phyloP scores from a whole-genome alignment of 1,140 invertebrate genomes.

The Holcopasites calliopsidis region DNA sequence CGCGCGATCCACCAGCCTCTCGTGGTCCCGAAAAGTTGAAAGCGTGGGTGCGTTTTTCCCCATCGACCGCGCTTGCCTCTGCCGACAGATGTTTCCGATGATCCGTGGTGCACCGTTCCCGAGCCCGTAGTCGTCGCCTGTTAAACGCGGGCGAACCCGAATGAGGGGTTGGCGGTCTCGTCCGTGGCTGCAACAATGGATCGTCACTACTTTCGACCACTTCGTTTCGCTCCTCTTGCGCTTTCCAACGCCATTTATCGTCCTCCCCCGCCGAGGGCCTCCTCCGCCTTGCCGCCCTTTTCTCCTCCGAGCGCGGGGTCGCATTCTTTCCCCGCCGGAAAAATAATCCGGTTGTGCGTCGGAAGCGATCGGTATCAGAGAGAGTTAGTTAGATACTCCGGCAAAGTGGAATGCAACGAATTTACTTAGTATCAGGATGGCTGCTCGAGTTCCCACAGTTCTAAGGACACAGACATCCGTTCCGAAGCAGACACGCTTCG shows the following conservation, averaged over 20 bases:
- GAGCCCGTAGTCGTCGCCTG: neutral
- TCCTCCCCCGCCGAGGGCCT: conserved; percentile 19
- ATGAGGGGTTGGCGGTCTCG: conserved; percentile 15
- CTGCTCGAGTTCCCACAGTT: neutral
- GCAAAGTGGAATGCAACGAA: neutral
- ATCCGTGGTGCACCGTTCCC: neutral
- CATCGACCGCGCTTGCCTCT: conserved; percentile 17
- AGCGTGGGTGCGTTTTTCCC: conserved; percentile 62
- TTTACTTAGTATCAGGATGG: neutral
- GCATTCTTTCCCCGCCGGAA: neutral
- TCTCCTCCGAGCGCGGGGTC: neutral
- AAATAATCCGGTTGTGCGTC: no score
- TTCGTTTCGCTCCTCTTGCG: neutral
- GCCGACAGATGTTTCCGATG: conserved; percentile 59
- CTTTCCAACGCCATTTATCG: conserved; percentile 35
- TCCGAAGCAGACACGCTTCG: neutral
- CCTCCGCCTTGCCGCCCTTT: neutral
- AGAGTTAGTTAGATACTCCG: no score
- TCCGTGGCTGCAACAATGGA: conserved; percentile 44
- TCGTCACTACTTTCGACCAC: conserved; percentile 6
- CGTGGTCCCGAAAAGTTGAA: conserved; percentile 41
- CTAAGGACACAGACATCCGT: neutral
- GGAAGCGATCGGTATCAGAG: no score
- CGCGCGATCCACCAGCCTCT: neutral
- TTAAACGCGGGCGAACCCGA: conserved; percentile 12